Evolutionary conservation across 2,113 vertebrate species (phyloP), one percentile per base, ranked within the genome.

Genomic region (Oceanites oceanicus): DNA sequence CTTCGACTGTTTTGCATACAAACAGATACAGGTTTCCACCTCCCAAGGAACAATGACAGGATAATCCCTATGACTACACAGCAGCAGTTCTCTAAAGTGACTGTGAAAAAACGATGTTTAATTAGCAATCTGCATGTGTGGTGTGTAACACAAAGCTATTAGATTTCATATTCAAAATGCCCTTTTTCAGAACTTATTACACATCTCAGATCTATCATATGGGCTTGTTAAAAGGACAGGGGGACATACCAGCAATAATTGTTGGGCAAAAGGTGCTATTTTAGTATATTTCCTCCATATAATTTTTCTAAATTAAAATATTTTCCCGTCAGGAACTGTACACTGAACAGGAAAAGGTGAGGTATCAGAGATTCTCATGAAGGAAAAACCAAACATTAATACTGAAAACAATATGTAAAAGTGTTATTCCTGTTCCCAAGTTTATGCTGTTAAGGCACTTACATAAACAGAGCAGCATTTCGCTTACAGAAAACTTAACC

Each of bases 401-500:
- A 87, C 80, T 38, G 42, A 94, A 91, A 96, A 90, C 77, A 97
- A 94, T 91, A 96, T 86, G 45, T 62, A 95, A 82, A 97, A 96
- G 87, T 92, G 29, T 95, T 94, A 94, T 94, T 95, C 50, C 66
- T 91, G 77, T 94, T 93, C 82, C 79, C 86, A 75, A 95, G 81
- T 95, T 96, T 95, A 82, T 62, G 63, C 74, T 96, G 53, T 58
- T 96, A 95, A 94, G 84, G 77, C 15, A 8, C 84, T 96, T 96
- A 89, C 34, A 91, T 92, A 97, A 97, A 96, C 86, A 95, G 70
- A 95, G 74, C 86, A 85, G 58, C 0, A 5, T 88, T 97, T 82
- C 7, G 42, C 91, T 95, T 95, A 96, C 61, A 93, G 76, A 94
- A 96, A 89, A 96, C 91, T 92, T 94, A 96, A 96, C 91, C 91